A percentile compares a stretch with the other conserved stretches of the same genome.
Evolutionary conservation across 2,797 vertebrate genomes (phyloP).

Genomic region (Crenichthys baileyi): DNA sequence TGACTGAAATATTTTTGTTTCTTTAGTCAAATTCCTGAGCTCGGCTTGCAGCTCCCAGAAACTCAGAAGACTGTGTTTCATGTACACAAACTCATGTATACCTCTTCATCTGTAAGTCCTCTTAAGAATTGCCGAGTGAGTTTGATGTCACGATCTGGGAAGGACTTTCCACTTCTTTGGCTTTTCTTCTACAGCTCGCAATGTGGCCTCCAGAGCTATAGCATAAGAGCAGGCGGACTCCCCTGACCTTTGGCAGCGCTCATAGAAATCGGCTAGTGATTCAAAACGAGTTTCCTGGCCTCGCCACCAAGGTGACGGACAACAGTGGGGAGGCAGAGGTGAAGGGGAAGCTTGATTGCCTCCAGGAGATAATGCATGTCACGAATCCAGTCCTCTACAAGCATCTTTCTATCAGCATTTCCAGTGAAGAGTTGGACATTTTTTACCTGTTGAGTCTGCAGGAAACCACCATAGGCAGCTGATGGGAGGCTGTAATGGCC

Average conservation of each 20-base stretch:
- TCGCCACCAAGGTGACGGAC: constrained; percentile 47
- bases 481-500: too few relatives aligned
- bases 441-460: constrained; percentile 42
- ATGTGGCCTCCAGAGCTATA: too few relatives aligned
- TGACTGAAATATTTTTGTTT: constrained; percentile 27
- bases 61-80: constrained; percentile 21
- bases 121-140: constrained; percentile 43
- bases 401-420: constrained; percentile 21
- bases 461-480: too few relatives aligned
- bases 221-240: too few relatives aligned
- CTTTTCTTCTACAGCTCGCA: neutral
- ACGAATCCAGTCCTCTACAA: constrained; percentile 32
- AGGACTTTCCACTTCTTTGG: neutral
- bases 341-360: constrained; percentile 34
- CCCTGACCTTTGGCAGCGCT: too few relatives aligned
- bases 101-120: constrained; percentile 39
- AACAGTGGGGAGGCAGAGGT: too few relatives aligned
- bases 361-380: constrained; percentile 56
- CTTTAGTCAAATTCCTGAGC: constrained; percentile 18
- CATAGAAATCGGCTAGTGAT: too few relatives aligned
- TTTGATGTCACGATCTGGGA: too few relatives aligned
- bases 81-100: constrained; percentile 32
- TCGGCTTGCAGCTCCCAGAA: constrained; percentile 43
- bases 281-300: too few relatives aligned
- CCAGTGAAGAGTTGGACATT: constrained; percentile 45